A percentile compares a stretch with the other conserved stretches of the same genome.
Conservation (phyloP, 2,888 invertebrate species). For the Trichogramma evanescens region DNA sequence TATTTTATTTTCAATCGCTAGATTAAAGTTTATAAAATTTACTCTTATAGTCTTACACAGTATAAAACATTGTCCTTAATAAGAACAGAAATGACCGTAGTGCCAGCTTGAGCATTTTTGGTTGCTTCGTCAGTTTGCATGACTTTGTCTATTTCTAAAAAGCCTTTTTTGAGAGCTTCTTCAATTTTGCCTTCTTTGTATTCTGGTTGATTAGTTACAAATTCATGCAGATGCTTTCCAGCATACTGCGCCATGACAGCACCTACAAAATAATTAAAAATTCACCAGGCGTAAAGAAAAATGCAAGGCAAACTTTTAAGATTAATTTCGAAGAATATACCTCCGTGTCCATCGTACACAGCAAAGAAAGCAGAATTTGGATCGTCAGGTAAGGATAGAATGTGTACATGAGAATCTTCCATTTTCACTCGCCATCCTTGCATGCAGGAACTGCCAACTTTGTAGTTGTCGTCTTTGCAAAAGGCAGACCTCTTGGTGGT, state of each 20-base stretch:
- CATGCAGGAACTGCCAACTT: slow-evolving; percentile 97
- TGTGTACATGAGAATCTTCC: slow-evolving; percentile 98
- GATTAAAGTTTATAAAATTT: neutral
- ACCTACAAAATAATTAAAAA: slow-evolving; percentile 50
- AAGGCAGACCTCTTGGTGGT: slow-evolving; percentile 80
- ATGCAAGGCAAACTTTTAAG: neutral
- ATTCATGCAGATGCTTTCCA: slow-evolving; percentile 90
- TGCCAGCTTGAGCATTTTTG: slow-evolving; percentile 89
- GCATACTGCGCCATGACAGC: slow-evolving; percentile 90
- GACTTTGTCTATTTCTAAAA: slow-evolving; percentile 84
- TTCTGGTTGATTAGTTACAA: slow-evolving; percentile 72
- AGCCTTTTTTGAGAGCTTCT: slow-evolving; percentile 79
- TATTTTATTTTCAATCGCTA: neutral
- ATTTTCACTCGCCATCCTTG: slow-evolving; percentile 99
- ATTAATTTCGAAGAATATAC: slow-evolving; percentile 43
- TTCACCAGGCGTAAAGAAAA: neutral
- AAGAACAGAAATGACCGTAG: slow-evolving; percentile 82
- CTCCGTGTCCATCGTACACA: slow-evolving; percentile 94
- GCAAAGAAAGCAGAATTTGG: slow-evolving; percentile 90
- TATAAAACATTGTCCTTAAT: slow-evolving; percentile 79
- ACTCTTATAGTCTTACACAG: slow-evolving; percentile 58
- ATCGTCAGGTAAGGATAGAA: slow-evolving; percentile 87
- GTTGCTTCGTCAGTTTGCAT: slow-evolving; percentile 85
- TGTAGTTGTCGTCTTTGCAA: slow-evolving; percentile 64
- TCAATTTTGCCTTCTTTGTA: slow-evolving; percentile 78